A percentile compares a stretch with the other conserved stretches of the same genome.
Evolutionary conservation across 2,113 vertebrate genomes (phyloP).

Genomic region (Potamarius usumacintae): DNA sequence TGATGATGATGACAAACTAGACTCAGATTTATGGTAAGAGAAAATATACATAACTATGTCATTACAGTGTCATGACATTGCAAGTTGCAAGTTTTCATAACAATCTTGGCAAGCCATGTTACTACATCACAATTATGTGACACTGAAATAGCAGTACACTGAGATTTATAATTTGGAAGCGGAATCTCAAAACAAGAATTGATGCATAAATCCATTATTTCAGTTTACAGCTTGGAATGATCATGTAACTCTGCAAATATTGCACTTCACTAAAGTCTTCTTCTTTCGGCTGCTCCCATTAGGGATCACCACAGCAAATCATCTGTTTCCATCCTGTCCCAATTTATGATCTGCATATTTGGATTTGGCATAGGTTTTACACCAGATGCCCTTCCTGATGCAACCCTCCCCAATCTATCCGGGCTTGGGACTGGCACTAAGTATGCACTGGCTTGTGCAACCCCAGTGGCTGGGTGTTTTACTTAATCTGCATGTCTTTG

Average conservation of each 20-base stretch:
- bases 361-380: too few species aligned
- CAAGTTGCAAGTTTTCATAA: background rate
- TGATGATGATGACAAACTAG: background rate
- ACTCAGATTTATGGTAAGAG: background rate
- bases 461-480: too few species aligned
- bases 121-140: background rate
- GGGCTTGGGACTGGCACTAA: too few species aligned
- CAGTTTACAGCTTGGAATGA: background rate
- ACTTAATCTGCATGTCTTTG: too few species aligned
- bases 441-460: too few species aligned
- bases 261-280: background rate
- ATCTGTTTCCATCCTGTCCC: too few species aligned
- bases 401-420: too few species aligned
- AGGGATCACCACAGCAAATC: too few species aligned
- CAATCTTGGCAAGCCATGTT: background rate
- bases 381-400: too few species aligned
- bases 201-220: background rate
- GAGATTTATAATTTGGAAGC: background rate
- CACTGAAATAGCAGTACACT: background rate
- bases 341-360: too few species aligned
- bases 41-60: background rate
- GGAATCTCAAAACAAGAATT: background rate
- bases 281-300: too few species aligned
- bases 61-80: background rate
- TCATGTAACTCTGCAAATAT: background rate